These are phyloP conservation scores for Parasteatoda tepidariorum DNA, from an alignment of 1,140 invertebrate species.

Conservation along the genomic window DNA sequence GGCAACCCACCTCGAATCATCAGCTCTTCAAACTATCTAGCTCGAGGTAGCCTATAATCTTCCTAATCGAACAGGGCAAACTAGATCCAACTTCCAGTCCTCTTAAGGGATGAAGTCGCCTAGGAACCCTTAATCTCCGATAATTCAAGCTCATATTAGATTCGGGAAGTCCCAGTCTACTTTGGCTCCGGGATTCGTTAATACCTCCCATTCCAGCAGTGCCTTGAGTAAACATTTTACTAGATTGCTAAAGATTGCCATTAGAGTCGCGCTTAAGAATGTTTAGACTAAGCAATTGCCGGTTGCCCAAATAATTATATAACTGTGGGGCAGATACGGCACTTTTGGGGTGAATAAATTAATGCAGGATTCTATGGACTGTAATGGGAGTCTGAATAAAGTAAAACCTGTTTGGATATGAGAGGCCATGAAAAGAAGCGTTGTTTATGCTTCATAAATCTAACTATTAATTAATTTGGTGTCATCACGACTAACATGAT, in stretches of 20 bases:
- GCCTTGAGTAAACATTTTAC: not conserved
- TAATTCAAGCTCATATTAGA: conserved; percentile 10
- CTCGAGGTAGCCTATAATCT: not conserved
- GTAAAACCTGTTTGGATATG: no score
- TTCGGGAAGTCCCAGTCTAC: not conserved
- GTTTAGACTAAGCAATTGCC: not conserved
- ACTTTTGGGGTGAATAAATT: no score
- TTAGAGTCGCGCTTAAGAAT: not conserved
- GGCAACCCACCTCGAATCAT: no score
- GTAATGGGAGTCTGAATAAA: no score
- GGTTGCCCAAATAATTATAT: no score
- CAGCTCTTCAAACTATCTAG: no score
- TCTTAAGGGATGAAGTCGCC: not conserved
- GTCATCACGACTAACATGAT: no score
- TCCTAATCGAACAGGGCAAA: not conserved
- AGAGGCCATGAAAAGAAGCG: no score
- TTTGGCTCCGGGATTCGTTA: not conserved
- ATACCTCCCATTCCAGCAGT: not conserved
- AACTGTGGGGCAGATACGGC: no score
- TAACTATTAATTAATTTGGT: no score
- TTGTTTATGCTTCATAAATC: no score
- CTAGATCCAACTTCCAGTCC: not conserved
- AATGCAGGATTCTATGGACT: no score
- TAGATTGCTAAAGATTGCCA: not conserved
- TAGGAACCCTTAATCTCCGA: conserved; percentile 7